Base-by-base conservation (phyloP, 2,797 vertebrate genomes). In the Rhinogobio ventralis region DNA sequence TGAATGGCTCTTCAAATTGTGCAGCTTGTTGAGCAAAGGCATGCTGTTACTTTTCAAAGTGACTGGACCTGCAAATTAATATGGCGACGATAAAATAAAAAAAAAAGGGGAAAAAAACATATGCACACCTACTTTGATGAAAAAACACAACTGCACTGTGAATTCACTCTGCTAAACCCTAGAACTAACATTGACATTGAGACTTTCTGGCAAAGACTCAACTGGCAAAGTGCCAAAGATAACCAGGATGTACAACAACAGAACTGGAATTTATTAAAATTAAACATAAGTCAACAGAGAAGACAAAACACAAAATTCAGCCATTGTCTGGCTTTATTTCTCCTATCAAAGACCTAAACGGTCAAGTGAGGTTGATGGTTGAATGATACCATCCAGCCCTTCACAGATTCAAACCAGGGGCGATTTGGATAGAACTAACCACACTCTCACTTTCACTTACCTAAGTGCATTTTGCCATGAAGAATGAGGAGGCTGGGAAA, bases 381-480 rank as follows among this genome's bases (percentile, higher is more conserved):
- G 15, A 39, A 79, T 68, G 42, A 68, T 3, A 75, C 49, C 2
- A 11, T 33, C 45, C 45, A 53, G 15, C 33, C 30, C 33, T 53
- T 60, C 20, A n/a, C 69, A 46, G 19, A 62, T 62, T 82, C 57
- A 79, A 57, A 79, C 42, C 45, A 49, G 6, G 20, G 17, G 28
- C 6, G 49, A 83, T 83, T 77, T 83, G 45, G 25, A 77, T 68
- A 53, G 72, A 28, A 67, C 33, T 76, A 83, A 68, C n/a, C 30
- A 30, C 23, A 7, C 73, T 55, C 46, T 51, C 73, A 42, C 72
- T 76, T 75, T 76, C 46, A 83, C 81, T 83, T 67, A 67, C 71
- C 81, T 53, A 83, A 68, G 49, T 42, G n/a, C 62, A 23, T 42
- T 76, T 53, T 23, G 23, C 46, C 71, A 53, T 19, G 30, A 51